Evolutionary conservation across 1,140 invertebrate genomes (phyloP), one percentile per base, ranked within the genome.

Genomic region (Drosophila navojoa): DNA sequence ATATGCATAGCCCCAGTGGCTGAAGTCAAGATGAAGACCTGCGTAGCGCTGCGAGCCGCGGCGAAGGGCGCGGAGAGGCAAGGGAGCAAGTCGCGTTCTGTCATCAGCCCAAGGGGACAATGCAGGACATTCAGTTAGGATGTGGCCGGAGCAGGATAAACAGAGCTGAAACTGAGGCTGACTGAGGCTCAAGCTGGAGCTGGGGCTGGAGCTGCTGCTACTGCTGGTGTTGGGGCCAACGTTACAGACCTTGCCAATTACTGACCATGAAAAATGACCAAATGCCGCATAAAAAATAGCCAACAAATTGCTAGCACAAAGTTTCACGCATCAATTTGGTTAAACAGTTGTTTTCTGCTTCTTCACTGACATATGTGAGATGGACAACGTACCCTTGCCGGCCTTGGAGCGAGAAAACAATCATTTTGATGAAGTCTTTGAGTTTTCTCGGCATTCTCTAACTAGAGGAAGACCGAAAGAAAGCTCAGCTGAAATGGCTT

Each of bases 231-330:
- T 32, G 50, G 54, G 63, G 70, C 69, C 49, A 49, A 58, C 63
- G 74, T 50, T 61, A 71, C 54, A 71, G 69, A 53, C 62, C 58
- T 58, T 62, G 74, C 70, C 81, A 85, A 81, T 81, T 86, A 86
- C 78, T 85, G 81, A 72, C 81, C 81, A 85, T 85, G 77, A 85
- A 86, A 85, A 85, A 85, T 81, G 70, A 68, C 66, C 81, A 57
- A 50, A 66, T 59, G 62, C 67, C 61, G 66, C 71, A 73, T 73
- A 73, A 73, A 69, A 69, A 69, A 73, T 69, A 35, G 57, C 44
- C 40, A 15, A 40, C 45, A 62, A 62, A 62, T 52, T 52, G 13
- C 7, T 38, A n/a, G 44, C 44, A 22, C 58, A 72, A 73, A 73
- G 44, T 73, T 73, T 73, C 57, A 73, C 64, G 66, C 64, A 68